Conservation (phyloP, 1,140 invertebrate genomes). For the Leptoteleia sp. region DNA sequence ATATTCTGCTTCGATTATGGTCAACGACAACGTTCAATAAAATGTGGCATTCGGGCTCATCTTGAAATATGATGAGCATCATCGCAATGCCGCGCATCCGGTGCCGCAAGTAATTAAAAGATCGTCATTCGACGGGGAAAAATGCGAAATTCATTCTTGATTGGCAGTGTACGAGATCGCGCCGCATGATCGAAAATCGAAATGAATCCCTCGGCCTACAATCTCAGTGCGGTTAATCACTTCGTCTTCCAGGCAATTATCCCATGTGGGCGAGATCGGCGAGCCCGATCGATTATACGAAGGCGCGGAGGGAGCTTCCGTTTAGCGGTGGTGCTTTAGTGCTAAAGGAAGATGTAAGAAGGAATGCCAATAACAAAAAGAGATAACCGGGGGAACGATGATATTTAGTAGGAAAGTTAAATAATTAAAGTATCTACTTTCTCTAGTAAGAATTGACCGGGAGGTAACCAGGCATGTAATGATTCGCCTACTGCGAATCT, state of each 20-base stretch:
- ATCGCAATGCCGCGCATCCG: conserved; percentile 42
- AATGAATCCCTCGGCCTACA: conserved; percentile 73
- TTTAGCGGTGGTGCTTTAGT: conserved; percentile 42
- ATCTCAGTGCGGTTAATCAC: conserved; percentile 74
- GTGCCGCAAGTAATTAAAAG: conserved; percentile 56
- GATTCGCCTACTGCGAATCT: no score
- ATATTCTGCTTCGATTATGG: no score
- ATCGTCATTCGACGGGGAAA: conserved; percentile 54
- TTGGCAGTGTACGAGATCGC: conserved; percentile 64
- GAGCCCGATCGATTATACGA: conserved; percentile 66
- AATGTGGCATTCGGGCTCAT: conserved; percentile 31
- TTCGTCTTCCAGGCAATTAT: conserved; percentile 78
- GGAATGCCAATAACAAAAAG: conserved; percentile 17
- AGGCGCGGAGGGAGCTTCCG: conserved; percentile 58
- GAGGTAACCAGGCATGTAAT: no score
- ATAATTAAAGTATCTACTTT: no score
- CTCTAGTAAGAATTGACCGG: no score
- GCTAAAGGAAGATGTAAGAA: conserved; percentile 34
- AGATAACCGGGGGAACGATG: no score
- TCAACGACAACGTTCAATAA: conserved; percentile 37
- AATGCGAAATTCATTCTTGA: conserved; percentile 63
- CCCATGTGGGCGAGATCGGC: conserved; percentile 75
- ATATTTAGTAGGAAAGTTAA: no score
- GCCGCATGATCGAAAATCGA: conserved; percentile 69
- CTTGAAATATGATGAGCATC: conserved; percentile 43